Base-by-base conservation (phyloP, 2,113 vertebrate genomes). In the Odontophorus gujanensis region DNA sequence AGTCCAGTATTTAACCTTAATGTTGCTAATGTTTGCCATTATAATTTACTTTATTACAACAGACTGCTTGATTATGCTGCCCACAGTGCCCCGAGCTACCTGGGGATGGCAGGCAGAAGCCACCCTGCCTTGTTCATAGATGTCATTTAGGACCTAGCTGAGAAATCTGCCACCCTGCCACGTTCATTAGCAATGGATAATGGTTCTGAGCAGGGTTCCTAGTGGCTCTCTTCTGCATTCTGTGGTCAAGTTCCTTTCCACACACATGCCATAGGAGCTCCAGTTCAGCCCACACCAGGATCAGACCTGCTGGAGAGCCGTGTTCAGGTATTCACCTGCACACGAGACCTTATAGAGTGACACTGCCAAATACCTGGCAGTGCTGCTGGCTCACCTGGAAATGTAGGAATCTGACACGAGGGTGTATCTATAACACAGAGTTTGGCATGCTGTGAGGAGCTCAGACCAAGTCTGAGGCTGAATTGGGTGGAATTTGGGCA, bases 201-300 rank as follows among this genome's bases (percentile, higher is more conserved):
- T 6, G 28, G 38, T 13, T 68, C 86, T 59, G 66, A 69, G 69
- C 61, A 71, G 50, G 15, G 0, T 53, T 34, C 5, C 28, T 48
- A 9, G 15, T 34, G 61, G 26, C 42, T 48, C 21, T 57, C 3
- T 32, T 53, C 81, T 50, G 36, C n/a, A 25, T 8, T 18, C 45
- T 4, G 4, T 32, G 43, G 21, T 28, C 62, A 40, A 17, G 42
- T 66, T 66, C 51, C 26, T 68, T 4, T 11, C 16, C 6, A 12
- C 24, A 1, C 28, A 10, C 2, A 2, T 4, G 17, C 2, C 20
- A 1, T 6, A 9, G 43, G 47, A 21, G 6, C 5, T 42, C 13
- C 34, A 65, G 20, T 3, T 71, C 30, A 50, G 69, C 20, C 24
- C 1, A 0, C 13, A 53, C 1, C 61, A 71, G 71, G 61, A 58